Percentiles rank a stretch among this genome's conserved stretches.
Conservation (phyloP, 2,888 invertebrate species). For the Pristionchus entomophagus region DNA sequence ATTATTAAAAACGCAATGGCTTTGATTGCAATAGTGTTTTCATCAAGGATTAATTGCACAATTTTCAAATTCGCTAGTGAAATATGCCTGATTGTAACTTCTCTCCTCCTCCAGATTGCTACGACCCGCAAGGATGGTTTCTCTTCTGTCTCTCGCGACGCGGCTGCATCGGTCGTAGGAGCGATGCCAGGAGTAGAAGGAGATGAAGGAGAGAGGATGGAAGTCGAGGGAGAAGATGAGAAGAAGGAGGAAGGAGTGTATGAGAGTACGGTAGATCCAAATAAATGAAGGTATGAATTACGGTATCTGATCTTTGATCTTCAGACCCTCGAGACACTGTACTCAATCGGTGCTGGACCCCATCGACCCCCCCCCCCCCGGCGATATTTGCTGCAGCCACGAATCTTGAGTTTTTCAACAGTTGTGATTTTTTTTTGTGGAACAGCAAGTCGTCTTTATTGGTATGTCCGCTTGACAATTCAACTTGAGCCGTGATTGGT, state of each 20-base stretch:
- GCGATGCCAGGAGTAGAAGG: not conserved
- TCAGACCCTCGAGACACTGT: constrained; percentile 49
- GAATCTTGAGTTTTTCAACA: not conserved
- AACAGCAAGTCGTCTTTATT: not conserved
- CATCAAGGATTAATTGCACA: too few relatives aligned
- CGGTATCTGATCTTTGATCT: not conserved
- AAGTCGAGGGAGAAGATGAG: not conserved
- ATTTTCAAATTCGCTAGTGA: too few relatives aligned
- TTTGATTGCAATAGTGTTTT: too few relatives aligned
- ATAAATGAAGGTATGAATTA: not conserved
- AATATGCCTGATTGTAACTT: too few relatives aligned
- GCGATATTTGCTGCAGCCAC: constrained; percentile 38
- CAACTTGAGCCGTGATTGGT: not conserved
- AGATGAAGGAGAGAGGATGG: not conserved
- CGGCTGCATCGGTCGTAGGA: constrained; percentile 45
- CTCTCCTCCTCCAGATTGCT: constrained; percentile 60
- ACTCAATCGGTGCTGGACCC: constrained; percentile 61
- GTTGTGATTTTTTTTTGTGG: not conserved
- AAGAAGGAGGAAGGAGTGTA: constrained; percentile 17
- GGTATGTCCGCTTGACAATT: too few relatives aligned
- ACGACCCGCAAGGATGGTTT: constrained; percentile 60
- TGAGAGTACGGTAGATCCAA: not conserved
- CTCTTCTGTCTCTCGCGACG: constrained; percentile 54
- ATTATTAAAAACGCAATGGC: too few relatives aligned
- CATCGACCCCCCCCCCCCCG: too few relatives aligned